phyloP scores from a whole-genome alignment of 2,113 vertebrate species.

The Caranx melampygus region DNA sequence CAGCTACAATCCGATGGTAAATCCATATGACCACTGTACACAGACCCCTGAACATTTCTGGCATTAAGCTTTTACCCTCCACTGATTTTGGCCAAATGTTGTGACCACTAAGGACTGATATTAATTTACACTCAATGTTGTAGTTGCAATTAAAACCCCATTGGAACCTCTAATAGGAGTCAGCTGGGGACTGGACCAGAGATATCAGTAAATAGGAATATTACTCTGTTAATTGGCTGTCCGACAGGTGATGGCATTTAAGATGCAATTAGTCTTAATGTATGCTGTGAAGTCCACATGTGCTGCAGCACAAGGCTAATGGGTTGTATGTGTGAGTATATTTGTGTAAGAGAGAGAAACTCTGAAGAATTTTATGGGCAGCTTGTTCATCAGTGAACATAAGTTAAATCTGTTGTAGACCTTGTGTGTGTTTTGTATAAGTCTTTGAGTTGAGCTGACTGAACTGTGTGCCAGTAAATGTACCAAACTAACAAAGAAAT shows the following conservation, averaged over 20 bases:
- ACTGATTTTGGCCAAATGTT: slow-evolving; percentile 48
- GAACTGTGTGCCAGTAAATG: no score
- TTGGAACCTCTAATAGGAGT: slow-evolving; percentile 40
- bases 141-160: slow-evolving; percentile 67
- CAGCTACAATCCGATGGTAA: slow-evolving; percentile 6
- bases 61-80: slow-evolving; percentile 48
- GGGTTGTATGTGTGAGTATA: neutral
- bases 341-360: neutral
- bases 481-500: neutral
- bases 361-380: neutral
- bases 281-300: slow-evolving; percentile 32
- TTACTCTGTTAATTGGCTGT: slow-evolving; percentile 65
- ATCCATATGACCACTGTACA: neutral
- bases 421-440: no score
- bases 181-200: slow-evolving; percentile 30
- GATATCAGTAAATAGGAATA: slow-evolving; percentile 42
- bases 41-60: slow-evolving; percentile 13
- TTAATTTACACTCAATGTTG: slow-evolving; percentile 54
- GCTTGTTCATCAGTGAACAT: neutral
- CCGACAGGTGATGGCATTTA: slow-evolving; percentile 41
- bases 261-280: slow-evolving; percentile 40
- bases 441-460: no score
- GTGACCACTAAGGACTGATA: slow-evolving; percentile 39
- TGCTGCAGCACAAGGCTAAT: slow-evolving; percentile 23
- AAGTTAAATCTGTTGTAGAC: neutral